Base-by-base conservation (phyloP, 2,888 invertebrate genomes). In the Ceriagrion tenellum region DNA sequence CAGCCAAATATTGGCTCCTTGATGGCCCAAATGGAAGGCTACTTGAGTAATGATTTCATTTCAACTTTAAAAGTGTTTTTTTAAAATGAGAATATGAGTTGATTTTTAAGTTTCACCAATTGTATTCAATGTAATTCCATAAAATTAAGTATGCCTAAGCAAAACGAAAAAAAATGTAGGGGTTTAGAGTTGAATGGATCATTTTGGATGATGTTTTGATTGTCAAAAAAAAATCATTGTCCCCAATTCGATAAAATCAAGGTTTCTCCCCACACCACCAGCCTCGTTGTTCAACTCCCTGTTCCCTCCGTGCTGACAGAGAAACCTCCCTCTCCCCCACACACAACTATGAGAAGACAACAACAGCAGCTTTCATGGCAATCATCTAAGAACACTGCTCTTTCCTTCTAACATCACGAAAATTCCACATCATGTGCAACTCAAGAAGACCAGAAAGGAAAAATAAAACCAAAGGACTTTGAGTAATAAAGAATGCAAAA, bases 381-480 rank as follows among this genome's bases (percentile, higher is more conserved):
- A 93, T 69, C 93, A 93, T 93, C 93, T 93, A 93, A 93, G 69
- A 93, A 93, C 93, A 93, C 69, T 47, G 69, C 47, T 91, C 91
- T 93, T 74, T 93, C 93, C 93, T 91, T 93, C 93, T 93, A 93
- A 35, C 93, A 69, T 93, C 93, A 93, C 74, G 93, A 93, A 47
- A 93, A 93, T 93, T 93, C 93, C 93, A 93, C 93, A 93, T 93
- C 93, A 93, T 93, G 93, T 93, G 93, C 93, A 93, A 93, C 93
- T 93, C 93, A 93, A 93, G 93, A 93, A 93, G 93, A 93, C 93
- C 93, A 93, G 63, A 93, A 93, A 93, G 40, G 40, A 55, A 93
- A 93, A 93, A 93, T 69, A 93, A 93, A 59, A 59, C 20, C 93
- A 93, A 59, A 74, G 93, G 40, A 69, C 47, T 69, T 59, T 93